Evolutionary conservation across 2,797 vertebrate genomes (phyloP), one percentile per base, ranked within the genome.

Genomic region (Muscicapa striata): DNA sequence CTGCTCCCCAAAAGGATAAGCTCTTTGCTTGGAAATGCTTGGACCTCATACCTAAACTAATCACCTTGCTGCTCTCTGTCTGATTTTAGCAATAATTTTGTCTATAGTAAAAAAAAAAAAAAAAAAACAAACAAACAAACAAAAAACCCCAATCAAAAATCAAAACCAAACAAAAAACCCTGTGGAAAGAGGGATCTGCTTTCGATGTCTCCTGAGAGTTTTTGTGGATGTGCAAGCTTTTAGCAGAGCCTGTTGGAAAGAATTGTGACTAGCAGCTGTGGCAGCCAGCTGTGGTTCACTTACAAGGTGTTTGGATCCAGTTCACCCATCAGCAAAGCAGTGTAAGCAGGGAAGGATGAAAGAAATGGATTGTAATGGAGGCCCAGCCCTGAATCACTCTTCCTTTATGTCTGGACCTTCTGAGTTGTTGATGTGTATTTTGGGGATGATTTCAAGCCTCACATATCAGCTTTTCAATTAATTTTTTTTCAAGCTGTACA

Each of bases 171-270:
- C 43, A 34, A 34, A 13, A 40, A 52, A 3, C 8, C 9, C 7
- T 10, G 8, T 63, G n/a, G 3, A 18, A 52, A 83, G 57, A 80
- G 23, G 32, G 41, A 26, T 67, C 30, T 64, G 22, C 46, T 80
- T 75, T 75, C 0, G 0, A 0, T 61, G 30, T 48, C n/a, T 64
- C 11, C 0, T 3, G 30, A 5, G 30, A 36, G 4, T 45, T 3
- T 54, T 77, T 72, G 43, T 61, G 68, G 52, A 8, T 3, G 1
- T 43, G 15, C 6, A 30, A 23, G 52, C 23, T 45, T 84, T 52
- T 34, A 70, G 72, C n/a, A 74, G 82, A 19, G 30, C 11, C 2
- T 3, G 0, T n/a, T 58, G 36, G 54, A 46, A 91, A 40, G 51
- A 49, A n/a, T 29, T 8, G 7, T 21, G n/a, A 11, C 24, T 10